phyloP scores from a whole-genome alignment of 2,113 vertebrate species.

The Orthochromis malagaraziensis region DNA sequence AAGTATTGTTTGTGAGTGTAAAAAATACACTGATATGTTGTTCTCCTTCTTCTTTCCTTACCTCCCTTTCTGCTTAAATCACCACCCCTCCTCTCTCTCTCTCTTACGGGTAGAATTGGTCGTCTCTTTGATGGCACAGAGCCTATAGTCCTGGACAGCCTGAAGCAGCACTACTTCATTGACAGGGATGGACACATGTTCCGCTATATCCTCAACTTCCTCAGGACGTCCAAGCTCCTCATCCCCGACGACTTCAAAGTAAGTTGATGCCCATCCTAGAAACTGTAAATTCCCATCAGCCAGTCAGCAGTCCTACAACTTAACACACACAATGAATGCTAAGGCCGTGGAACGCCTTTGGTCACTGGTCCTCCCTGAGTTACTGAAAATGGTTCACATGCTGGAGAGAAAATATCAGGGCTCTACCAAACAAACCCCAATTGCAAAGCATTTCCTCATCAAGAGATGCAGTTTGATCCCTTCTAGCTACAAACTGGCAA shows the following conservation, averaged over 20 bases:
- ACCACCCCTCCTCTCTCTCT: slow-evolving; percentile 45
- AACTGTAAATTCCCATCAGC: slow-evolving; percentile 45
- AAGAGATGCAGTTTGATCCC: background rate
- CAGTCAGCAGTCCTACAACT: slow-evolving; percentile 57
- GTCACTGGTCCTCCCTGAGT: background rate
- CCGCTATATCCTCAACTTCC: slow-evolving; percentile 99
- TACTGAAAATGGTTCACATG: background rate
- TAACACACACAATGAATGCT: slow-evolving; percentile 37
- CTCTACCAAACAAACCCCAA: background rate
- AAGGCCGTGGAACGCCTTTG: slow-evolving; percentile 17
- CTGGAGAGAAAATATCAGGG: background rate
- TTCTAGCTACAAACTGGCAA: background rate
- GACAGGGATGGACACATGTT: slow-evolving; percentile 99
- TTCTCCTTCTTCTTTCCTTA: background rate
- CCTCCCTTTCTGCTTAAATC: background rate
- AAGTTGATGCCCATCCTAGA: slow-evolving; percentile 59
- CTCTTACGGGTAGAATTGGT: slow-evolving; percentile 80
- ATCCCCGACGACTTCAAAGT: slow-evolving; percentile 99
- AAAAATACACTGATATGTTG: background rate
- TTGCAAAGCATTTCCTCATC: background rate
- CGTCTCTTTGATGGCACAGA: slow-evolving; percentile 98
- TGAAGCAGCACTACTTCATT: slow-evolving; percentile 99
- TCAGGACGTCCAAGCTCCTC: slow-evolving; percentile 97
- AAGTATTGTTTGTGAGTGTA: background rate
- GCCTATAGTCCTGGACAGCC: slow-evolving; percentile 98